A percentile compares a stretch with the other conserved stretches of the same genome.
Conservation (phyloP, 2,113 vertebrate species). For the Vulpes vulpes region DNA sequence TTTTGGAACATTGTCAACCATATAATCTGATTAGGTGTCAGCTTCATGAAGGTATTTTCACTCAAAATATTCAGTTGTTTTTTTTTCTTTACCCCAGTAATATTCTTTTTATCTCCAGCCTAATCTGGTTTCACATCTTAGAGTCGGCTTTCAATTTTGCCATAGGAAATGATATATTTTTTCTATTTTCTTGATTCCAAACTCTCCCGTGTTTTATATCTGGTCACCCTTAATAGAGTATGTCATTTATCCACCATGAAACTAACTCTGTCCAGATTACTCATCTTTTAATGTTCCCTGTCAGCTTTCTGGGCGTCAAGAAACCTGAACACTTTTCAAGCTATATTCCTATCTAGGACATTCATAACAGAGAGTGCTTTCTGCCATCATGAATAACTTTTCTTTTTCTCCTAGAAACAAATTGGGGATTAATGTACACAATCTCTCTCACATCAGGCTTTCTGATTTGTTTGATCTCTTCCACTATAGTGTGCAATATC, state of each 20-base stretch:
- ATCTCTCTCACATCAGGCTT: conserved; percentile 40
- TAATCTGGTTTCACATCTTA: conserved; percentile 30
- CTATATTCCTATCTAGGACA: neutral
- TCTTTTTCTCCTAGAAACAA: conserved; percentile 64
- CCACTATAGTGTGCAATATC: conserved; percentile 45
- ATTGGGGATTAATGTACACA: conserved; percentile 60
- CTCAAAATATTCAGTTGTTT: neutral
- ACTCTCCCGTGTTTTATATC: conserved; percentile 44
- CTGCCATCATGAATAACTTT: conserved; percentile 21
- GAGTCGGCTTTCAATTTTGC: conserved; percentile 54
- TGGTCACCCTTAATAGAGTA: conserved; percentile 20
- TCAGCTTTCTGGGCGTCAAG: conserved; percentile 62
- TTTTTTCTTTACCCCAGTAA: neutral
- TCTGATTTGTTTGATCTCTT: conserved; percentile 62
- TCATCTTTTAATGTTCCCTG: conserved; percentile 58
- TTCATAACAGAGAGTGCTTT: conserved; percentile 31
- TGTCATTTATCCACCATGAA: conserved; percentile 62
- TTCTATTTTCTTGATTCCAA: conserved; percentile 44
- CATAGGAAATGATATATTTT: conserved; percentile 35
- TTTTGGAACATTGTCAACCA: neutral
- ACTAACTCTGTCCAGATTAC: conserved; percentile 17
- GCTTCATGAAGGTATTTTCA: neutral
- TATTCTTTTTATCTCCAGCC: conserved; percentile 51
- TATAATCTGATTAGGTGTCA: neutral
- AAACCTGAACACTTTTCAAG: conserved; percentile 52